phyloP scores from a whole-genome alignment of 1,140 invertebrate genomes.

The Schlechtendalia chinensis region DNA sequence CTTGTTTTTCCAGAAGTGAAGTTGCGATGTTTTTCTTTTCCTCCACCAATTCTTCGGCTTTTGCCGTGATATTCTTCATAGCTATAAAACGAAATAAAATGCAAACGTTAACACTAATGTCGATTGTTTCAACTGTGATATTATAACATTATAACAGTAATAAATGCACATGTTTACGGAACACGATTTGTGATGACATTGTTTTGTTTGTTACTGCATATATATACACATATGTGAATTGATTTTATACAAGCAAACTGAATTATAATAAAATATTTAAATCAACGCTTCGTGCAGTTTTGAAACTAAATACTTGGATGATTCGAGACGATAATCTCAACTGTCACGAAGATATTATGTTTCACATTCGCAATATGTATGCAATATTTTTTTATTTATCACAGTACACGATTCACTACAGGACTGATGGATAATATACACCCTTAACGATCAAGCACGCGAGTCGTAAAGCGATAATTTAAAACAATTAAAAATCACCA shows the following conservation, averaged over 20 bases:
- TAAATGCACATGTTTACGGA: background rate
- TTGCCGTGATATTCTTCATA: conserved; percentile 53
- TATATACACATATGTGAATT: too few relatives aligned
- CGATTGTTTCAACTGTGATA: background rate
- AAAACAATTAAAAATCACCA: background rate
- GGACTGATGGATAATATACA: background rate
- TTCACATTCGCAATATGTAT: background rate
- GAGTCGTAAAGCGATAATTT: background rate
- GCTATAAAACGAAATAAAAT: conserved; percentile 51
- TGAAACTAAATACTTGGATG: background rate
- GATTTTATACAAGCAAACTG: too few relatives aligned
- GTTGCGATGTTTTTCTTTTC: conserved; percentile 54
- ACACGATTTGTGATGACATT: background rate
- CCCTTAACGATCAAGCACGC: background rate
- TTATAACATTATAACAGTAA: background rate
- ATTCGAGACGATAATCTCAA: background rate
- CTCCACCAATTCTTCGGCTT: conserved; percentile 54
- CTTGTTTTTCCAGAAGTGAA: conserved; percentile 52
- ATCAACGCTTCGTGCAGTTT: background rate
- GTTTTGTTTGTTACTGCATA: background rate
- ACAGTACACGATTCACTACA: background rate
- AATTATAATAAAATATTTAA: too few relatives aligned
- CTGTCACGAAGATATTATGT: background rate
- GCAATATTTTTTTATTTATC: background rate
- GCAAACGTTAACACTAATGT: background rate